Evolutionary conservation across 2,113 vertebrate genomes (phyloP), one percentile per base, ranked within the genome.

Genomic region (Mustelus asterias): DNA sequence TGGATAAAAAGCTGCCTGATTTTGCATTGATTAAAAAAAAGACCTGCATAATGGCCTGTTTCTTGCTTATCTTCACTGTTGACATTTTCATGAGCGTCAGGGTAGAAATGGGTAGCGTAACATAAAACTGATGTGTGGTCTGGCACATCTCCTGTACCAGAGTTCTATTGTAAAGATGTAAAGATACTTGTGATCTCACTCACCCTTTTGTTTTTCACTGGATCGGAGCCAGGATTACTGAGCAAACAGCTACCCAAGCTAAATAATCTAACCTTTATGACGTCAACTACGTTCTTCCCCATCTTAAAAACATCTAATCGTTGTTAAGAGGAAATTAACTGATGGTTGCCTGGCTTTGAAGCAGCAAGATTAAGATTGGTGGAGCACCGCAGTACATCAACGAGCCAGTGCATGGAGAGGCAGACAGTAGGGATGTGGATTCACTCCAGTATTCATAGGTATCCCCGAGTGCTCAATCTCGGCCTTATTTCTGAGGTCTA

Each of bases 271-370:
- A 83, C 80, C 58, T 90, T 90, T 90, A 63, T 90, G 37, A 48
- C 22, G 93, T 95, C 93, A 95, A 48, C 11, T 0, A 72, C 72
- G 41, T 72, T 95, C 65, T 72, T 92, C 18, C n/a, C 4, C 44
- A 13, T 95, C 44, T 72, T 44, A 95, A 95, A 54, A 72, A 95
- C 69, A 72, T 95, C 26, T 93, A 37, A 54, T 72, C 44, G 63
- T 44, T 48, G 93, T 94, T 76, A 94, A 94, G 18, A 94, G 63
- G 65, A 54, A 41, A 94, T 67, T 70, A 94, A 70, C 65, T 94
- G 67, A 67, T 94, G 26, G 41, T 44, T 94, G 93, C 65, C 93
- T 67, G 93, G 37, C 65, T 92, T 63, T 33, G 60, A 92, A 65
- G 6, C 29, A 63, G 33, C 20, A 92, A 63, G 4, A 54, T 54